These are phyloP conservation scores for Scyliorhinus canicula DNA, from an alignment of 2,797 vertebrate genomes.

Conservation along the genomic window DNA sequence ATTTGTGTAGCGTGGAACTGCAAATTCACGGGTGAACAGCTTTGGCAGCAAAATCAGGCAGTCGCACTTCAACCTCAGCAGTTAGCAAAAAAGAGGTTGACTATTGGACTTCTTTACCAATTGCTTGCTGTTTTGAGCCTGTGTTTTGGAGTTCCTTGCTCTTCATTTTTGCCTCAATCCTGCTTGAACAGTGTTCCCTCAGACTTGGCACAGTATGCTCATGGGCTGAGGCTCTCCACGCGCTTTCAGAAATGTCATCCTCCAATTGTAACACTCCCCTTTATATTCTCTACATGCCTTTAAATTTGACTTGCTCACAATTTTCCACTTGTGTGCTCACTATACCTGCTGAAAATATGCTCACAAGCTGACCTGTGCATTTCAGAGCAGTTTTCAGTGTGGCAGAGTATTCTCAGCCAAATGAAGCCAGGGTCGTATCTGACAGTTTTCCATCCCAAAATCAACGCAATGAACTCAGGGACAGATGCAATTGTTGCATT, in stretches of 20 bases:
- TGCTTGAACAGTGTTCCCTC: background rate
- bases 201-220: background rate
- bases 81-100: background rate
- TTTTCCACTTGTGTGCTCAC: background rate
- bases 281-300: background rate
- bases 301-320: background rate
- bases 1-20: background rate
- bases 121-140: background rate
- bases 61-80: background rate
- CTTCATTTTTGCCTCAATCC: background rate
- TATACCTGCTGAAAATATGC: background rate
- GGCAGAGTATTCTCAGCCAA: background rate
- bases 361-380: background rate
- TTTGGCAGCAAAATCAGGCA: background rate
- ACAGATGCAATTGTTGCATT: background rate
- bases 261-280: background rate
- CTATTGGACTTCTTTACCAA: too few species aligned
- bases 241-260: background rate
- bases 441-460: background rate
- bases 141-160: background rate
- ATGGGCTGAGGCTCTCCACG: background rate
- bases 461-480: background rate
- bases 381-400: background rate
- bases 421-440: background rate
- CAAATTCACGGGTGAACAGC: background rate